Evolutionary conservation across 2,797 vertebrate genomes (phyloP), one percentile per base, ranked within the genome.

Genomic region (Buphagus erythrorhynchus): DNA sequence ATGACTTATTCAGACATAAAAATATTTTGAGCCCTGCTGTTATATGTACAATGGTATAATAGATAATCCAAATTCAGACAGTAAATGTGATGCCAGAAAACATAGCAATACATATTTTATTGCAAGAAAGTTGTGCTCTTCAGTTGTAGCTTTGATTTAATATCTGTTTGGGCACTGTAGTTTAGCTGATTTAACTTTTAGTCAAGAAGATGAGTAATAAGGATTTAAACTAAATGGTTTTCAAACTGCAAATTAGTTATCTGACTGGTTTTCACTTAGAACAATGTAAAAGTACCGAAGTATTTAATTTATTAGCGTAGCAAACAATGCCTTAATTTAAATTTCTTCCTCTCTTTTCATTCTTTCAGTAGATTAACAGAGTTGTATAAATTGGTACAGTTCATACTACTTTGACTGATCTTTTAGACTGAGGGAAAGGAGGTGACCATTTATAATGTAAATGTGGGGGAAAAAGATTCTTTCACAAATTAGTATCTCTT

Each of bases 401-500:
- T 88, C 21, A 65, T 19, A 35, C 8, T 58, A 28, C 35, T 72
- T 24, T 18, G 48, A 59, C 33, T 42, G 20, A 66, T 48, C 28
- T 62, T 69, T 48, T 33, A 67, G 18, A 52, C 0, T 15, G 5
- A 5, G 17, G n/a, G 5, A 71, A 74, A 29, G 6, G 17, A 79
- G 13, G 6, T 48, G 9, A 13, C 17, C 35, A 58, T 69, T 80
- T 46, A 33, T 29, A 45, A 33, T 5, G 11, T 19, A 49, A 75
- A 36, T 6, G 3, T 3, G 7, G 2, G 19, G 42, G 43, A 13
- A 8, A 25, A 2, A 1, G 0, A 19, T 35, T 4, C 12, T 63
- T 80, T 78, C 5, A 8, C n/a, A 89, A 88, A 51, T 29, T n/a
- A 46, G 25, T 22, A 42, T 36, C 31, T 75, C 54, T 52, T 81